Evolutionary conservation across 2,113 vertebrate genomes (phyloP), one percentile per base, ranked within the genome.

Genomic region (Ictidomys tridecemlineatus): DNA sequence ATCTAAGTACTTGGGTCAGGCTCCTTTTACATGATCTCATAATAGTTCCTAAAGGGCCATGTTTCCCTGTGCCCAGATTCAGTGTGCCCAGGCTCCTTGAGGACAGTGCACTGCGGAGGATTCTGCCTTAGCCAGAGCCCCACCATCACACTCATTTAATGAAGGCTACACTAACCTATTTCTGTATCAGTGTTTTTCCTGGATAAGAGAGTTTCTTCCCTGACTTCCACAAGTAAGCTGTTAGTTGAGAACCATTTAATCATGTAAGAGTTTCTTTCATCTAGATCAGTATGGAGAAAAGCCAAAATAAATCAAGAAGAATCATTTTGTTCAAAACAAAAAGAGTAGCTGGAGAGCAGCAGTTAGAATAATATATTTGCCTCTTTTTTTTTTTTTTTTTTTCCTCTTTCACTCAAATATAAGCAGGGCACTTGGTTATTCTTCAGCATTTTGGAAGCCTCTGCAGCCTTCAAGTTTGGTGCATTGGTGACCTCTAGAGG

Each of bases 401-500:
- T 85, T 93, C 76, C 61, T 94, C 58, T 76, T 76, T 85, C 42
- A 78, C 30, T 20, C 7, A 78, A 18, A 17, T 2, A 63, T 4
- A 56, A 37, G 22, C 34, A 4, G 26, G 17, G 42, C 18, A 0
- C 42, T 91, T 61, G 28, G 28, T 45, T 79, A 22, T 83, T 65
- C 51, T n/a, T 26, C 14, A 67, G 34, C 45, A 5, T n/a, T 37
- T 34, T 83, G 79, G n/a, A 20, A 28, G 24, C 3, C 37, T 74
- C 14, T 0, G 0, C 0, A 39, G 85, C 37, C 88, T 93, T 90
- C 89, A 95, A 96, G 16, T 67, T 77, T 88, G 76, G 88, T 76
- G 87, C 96, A 77, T 0, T 94, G 97, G 97, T 97, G 98, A 98
- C 98, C 98, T 97, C 98, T 98, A 98, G 98, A 98, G 98, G 97